phyloP scores from a whole-genome alignment of 2,113 vertebrate species.

The Azemiops feae region DNA sequence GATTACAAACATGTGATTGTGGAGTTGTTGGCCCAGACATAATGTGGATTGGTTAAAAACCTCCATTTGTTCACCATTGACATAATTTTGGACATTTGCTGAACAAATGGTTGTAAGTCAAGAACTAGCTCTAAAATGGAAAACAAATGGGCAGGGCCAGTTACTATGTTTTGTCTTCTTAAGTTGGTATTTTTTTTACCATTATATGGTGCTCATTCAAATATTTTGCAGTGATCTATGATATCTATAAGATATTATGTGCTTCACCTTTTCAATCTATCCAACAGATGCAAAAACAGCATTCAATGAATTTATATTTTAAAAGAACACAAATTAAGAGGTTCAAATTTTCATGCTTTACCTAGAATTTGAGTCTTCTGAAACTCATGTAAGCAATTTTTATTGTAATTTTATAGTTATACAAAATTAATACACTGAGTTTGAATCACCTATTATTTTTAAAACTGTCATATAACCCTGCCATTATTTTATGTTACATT shows the following conservation, averaged over 20 bases:
- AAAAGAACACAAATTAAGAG: neutral
- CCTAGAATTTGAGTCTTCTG: constrained; percentile 18
- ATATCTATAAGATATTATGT: constrained; percentile 22
- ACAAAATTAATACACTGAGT: neutral
- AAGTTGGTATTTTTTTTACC: constrained; percentile 53
- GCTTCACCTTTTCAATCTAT: constrained; percentile 33
- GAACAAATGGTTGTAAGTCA: neutral
- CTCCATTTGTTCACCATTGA: neutral
- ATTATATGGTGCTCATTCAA: constrained; percentile 33
- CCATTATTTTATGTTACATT: neutral
- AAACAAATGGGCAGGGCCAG: constrained; percentile 13
- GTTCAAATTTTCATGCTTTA: constrained; percentile 15
- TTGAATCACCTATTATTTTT: neutral
- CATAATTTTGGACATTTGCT: neutral
- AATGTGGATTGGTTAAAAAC: neutral
- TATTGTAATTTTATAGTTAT: neutral
- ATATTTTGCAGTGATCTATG: constrained; percentile 9
- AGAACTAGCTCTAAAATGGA: constrained; percentile 4
- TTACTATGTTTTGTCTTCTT: constrained; percentile 62
- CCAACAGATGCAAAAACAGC: neutral
- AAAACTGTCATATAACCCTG: neutral
- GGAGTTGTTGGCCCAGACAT: neutral
- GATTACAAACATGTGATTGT: neutral
- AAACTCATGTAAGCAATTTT: constrained; percentile 31
- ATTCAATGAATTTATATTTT: neutral